Evolutionary conservation across 1,140 invertebrate species (phyloP), one percentile per base, ranked within the genome.

Genomic region (Drosophila equinoxialis): DNA sequence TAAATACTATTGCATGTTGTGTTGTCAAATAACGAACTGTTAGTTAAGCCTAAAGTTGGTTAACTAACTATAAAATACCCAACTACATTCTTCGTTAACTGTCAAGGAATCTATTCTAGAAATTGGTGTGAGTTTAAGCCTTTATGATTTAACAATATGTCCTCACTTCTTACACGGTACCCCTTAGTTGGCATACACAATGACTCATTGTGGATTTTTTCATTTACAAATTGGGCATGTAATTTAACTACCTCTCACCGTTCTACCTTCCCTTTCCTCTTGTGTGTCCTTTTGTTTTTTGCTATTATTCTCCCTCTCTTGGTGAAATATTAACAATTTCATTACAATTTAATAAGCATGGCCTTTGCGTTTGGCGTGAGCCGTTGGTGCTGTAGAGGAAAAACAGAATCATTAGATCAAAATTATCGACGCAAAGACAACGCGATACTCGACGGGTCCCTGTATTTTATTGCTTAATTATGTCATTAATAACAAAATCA

Each of bases 401-500:
- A 1, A 4, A 33, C 6, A 10, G 30, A 66, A 54, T 62, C 70
- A 64, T 71, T 69, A 75, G 74, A 76, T 79, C 14, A 58, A 68
- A 72, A 79, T 76, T 71, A 62, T 65, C 48, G 59, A 54, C 59
- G 62, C 74, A 65, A 66, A 51, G 45, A 51, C 41, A 63, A 54
- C 59, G 65, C 74, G 65, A 64, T 60, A 51, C 42, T 51, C 33
- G 11, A 60, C 35, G 65, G 59, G 33, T 66, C 20, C 45, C 65
- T 42, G 26, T 54, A 72, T 76, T 72, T 85, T 71, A 86, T 86
- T 87, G 76, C 68, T 71, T 86, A 86, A 86, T 86, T 86, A 86
- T 86, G 82, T 74, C 83, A 81, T 82, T 86, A 79, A 83, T 79
- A 82, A 69, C 35, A 66, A 64, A 86, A 83, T 77, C 83, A 76